Percentiles rank a stretch among this genome's conserved stretches.
Evolutionary conservation across 2,113 vertebrate species (phyloP).

Genomic region (Junco hyemalis): DNA sequence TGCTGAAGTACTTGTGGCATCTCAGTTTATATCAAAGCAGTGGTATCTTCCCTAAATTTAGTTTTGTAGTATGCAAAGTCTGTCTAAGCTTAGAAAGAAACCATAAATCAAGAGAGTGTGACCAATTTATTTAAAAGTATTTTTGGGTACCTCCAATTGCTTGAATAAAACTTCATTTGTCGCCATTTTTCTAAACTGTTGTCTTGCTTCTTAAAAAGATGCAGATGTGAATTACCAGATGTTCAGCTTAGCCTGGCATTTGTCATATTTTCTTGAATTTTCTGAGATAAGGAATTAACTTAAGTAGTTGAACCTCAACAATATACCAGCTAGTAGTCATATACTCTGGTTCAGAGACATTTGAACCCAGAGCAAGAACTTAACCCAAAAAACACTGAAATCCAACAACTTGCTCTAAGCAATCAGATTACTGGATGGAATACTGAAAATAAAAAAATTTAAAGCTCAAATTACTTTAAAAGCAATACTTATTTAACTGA

Average conservation of each 20-base stretch:
- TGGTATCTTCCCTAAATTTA: neutral
- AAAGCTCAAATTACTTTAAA: conserved; percentile 18
- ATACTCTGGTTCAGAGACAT: neutral
- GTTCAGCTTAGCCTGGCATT: neutral
- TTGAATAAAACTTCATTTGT: neutral
- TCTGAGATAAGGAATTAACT: neutral
- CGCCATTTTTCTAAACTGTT: neutral
- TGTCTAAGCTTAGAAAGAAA: neutral
- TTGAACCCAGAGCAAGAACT: neutral
- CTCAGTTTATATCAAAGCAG: neutral
- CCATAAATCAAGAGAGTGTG: neutral
- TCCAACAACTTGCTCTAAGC: neutral
- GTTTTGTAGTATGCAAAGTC: neutral
- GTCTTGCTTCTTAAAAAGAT: neutral
- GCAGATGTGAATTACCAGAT: neutral
- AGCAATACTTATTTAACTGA: neutral
- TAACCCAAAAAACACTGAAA: neutral
- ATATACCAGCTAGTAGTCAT: neutral
- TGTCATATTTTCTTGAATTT: neutral
- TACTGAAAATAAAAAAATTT: neutral
- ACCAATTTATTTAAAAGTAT: neutral
- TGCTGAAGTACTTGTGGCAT: neutral
- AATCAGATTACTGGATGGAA: neutral
- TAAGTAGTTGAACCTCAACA: neutral
- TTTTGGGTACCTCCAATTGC: neutral